These are phyloP conservation scores for Ectropis crepuscularia DNA, from an alignment of 2,888 invertebrate species.

Conservation along the genomic window DNA sequence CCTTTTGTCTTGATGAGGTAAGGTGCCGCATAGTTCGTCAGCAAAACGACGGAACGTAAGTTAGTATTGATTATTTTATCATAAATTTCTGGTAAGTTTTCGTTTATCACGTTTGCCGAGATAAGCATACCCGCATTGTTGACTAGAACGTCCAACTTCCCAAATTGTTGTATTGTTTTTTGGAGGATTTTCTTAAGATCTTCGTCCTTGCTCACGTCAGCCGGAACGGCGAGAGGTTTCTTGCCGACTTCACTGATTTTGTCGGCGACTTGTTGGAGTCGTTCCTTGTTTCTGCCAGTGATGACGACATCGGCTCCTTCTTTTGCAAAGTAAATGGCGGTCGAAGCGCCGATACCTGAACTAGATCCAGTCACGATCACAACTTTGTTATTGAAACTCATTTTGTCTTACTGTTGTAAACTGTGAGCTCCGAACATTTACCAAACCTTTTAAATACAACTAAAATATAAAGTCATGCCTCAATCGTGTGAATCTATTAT, in stretches of 20 bases:
- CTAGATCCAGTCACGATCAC: conserved; percentile 60
- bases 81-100: conserved; percentile 41
- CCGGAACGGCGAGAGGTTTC: conserved; percentile 47
- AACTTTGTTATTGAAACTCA: conserved; percentile 50
- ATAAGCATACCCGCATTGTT: conserved; percentile 49
- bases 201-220: conserved; percentile 50
- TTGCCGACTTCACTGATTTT: conserved; percentile 45
- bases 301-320: conserved; percentile 49
- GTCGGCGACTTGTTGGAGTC: conserved; percentile 48
- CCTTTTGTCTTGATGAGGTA: conserved; percentile 44
- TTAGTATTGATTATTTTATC: conserved; percentile 45
- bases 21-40: conserved; percentile 42
- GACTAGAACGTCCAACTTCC: conserved; percentile 47
- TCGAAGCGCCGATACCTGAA: conserved; percentile 61
- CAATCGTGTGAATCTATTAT: neutral
- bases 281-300: conserved; percentile 56
- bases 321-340: conserved; percentile 53
- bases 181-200: conserved; percentile 44
- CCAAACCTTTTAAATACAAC: neutral
- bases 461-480: neutral
- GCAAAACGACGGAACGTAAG: conserved; percentile 38
- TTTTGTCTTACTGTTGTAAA: neutral
- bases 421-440: neutral
- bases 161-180: conserved; percentile 46
- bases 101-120: conserved; percentile 33